A percentile compares a stretch with the other conserved stretches of the same genome.
phyloP scores from a whole-genome alignment of 2,797 vertebrate species.

The Amazona finschi region DNA sequence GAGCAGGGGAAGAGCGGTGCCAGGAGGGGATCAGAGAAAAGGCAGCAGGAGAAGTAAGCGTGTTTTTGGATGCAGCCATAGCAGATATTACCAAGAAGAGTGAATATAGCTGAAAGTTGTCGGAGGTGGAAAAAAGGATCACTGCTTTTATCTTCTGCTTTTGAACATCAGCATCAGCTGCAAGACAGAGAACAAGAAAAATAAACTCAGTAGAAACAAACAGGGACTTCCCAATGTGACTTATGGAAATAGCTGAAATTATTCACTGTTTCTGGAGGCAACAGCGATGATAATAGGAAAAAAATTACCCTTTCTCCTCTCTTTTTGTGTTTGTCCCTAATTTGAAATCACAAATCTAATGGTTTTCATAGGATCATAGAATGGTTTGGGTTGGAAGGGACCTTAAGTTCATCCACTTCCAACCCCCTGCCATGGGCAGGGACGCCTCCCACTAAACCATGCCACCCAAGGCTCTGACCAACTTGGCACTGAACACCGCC shows the following conservation, averaged over 20 bases:
- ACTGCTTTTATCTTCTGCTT: background rate
- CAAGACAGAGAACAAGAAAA: background rate
- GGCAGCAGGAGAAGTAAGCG: background rate
- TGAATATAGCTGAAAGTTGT: background rate
- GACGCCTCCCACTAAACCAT: background rate
- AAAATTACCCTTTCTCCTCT: background rate
- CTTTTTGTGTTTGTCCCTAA: background rate
- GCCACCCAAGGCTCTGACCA: no score
- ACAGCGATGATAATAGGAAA: background rate
- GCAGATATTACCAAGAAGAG: background rate
- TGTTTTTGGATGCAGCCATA: background rate
- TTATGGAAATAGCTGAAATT: background rate
- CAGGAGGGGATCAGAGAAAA: background rate
- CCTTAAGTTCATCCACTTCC: background rate
- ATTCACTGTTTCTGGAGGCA: background rate
- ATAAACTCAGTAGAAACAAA: background rate
- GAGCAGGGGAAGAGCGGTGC: background rate
- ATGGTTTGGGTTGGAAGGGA: background rate
- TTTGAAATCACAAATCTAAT: background rate
- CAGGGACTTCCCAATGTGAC: background rate
- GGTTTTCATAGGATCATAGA: background rate
- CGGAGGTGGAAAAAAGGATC: background rate
- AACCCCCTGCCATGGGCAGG: background rate
- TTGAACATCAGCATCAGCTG: background rate
- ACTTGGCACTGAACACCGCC: accelerated